Percentiles rank a stretch among this genome's conserved stretches.
Evolutionary conservation across 2,888 invertebrate species (phyloP).

Genomic region (Ectemnius cavifrons): DNA sequence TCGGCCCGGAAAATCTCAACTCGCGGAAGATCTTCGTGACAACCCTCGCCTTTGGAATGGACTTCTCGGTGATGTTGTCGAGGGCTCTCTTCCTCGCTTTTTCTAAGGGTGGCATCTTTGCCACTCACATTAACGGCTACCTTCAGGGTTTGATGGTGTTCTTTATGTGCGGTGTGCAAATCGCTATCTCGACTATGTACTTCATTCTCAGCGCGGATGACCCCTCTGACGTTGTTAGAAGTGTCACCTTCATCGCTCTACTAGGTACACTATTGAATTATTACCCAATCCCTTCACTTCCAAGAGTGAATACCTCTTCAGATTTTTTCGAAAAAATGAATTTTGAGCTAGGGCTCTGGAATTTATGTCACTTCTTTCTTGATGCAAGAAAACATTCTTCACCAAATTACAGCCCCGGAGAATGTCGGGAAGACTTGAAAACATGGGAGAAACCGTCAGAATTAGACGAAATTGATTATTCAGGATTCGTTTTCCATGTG

Average conservation of each 20-base stretch:
- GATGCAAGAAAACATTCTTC: too few species aligned
- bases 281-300: background rate
- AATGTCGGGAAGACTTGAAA: too few species aligned
- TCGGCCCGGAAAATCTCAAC: conserved; percentile 77
- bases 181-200: conserved; percentile 73
- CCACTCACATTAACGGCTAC: conserved; percentile 85
- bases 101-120: conserved; percentile 84
- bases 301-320: background rate
- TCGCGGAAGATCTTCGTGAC: conserved; percentile 81
- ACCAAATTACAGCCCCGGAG: too few species aligned
- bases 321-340: background rate
- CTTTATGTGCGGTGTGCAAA: conserved; percentile 83
- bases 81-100: conserved; percentile 84
- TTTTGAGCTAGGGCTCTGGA: too few species aligned
- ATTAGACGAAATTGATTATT: too few species aligned
- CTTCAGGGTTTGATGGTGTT: conserved; percentile 83
- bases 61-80: conserved; percentile 83
- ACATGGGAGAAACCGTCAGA: too few species aligned
- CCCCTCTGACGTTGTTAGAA: conserved; percentile 72
- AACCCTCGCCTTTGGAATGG: conserved; percentile 82
- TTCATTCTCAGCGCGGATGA: conserved; percentile 65
- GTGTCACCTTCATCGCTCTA: conserved; percentile 77
- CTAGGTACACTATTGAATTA: conserved; percentile 75
- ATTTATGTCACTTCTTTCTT: too few species aligned
- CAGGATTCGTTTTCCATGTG: too few species aligned